Evolutionary conservation across 2,797 vertebrate genomes (phyloP).

Genomic region (Hemitrygon akajei): DNA sequence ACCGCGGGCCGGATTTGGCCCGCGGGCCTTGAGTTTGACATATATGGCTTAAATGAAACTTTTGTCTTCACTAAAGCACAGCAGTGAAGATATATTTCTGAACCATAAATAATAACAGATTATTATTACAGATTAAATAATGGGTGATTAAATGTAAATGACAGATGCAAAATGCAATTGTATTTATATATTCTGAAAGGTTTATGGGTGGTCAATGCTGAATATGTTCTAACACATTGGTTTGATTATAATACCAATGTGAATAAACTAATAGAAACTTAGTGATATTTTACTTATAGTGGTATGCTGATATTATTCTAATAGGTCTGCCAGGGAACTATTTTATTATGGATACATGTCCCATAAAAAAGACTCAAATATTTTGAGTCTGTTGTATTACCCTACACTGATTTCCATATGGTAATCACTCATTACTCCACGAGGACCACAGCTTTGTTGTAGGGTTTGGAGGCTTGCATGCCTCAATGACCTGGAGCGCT

Average conservation of each 20-base stretch:
- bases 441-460: too few species aligned
- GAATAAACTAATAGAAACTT: background rate
- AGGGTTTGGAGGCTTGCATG: too few species aligned
- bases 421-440: background rate
- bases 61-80: background rate
- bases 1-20: too few species aligned
- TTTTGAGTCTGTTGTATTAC: background rate
- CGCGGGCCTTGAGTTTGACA: too few species aligned
- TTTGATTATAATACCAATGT: background rate
- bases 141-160: background rate
- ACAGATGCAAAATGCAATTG: background rate
- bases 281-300: background rate
- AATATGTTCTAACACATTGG: background rate
- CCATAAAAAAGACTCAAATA: background rate
- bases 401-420: background rate
- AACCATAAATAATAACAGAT: background rate
- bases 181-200: conserved; percentile 12
- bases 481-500: too few species aligned
- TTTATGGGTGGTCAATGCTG: background rate
- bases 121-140: background rate
- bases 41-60: conserved; percentile 2
- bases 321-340: background rate
- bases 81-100: background rate
- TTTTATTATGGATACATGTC: background rate
- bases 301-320: background rate